Conservation (phyloP, 2,888 invertebrate genomes). For the Sericinus montela region DNA sequence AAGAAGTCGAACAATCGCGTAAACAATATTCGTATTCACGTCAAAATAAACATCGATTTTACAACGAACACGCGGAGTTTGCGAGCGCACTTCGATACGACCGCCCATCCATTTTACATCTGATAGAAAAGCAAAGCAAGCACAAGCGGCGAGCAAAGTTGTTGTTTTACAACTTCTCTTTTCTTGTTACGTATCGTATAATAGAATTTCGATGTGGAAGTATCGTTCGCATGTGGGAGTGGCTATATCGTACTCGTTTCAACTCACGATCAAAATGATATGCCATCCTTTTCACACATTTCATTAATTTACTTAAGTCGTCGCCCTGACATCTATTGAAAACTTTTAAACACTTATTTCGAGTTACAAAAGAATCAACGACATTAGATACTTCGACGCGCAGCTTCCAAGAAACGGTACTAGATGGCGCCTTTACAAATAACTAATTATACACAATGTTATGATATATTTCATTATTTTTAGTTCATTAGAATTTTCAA, state of each 20-base stretch:
- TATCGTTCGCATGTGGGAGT: conserved; percentile 49
- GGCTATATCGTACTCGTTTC: conserved; percentile 35
- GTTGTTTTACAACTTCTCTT: conserved; percentile 79
- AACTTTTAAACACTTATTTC: not conserved
- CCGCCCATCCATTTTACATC: conserved; percentile 78
- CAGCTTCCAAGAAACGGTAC: not conserved
- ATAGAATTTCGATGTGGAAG: conserved; percentile 35
- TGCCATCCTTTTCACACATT: conserved; percentile 43
- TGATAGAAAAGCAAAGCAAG: conserved; percentile 75
- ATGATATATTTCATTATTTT: too few species aligned
- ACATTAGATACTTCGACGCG: not conserved
- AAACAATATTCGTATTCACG: conserved; percentile 73
- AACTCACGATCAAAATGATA: conserved; percentile 18
- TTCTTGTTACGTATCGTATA: conserved; percentile 64
- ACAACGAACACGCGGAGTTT: conserved; percentile 72
- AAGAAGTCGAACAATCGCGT: conserved; percentile 70
- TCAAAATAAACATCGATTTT: conserved; percentile 76
- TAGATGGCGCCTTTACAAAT: conserved; percentile 15
- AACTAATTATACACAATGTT: too few species aligned
- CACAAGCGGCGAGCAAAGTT: conserved; percentile 45
- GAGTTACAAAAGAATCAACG: too few species aligned
- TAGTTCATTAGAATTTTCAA: too few species aligned
- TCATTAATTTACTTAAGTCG: conserved; percentile 36
- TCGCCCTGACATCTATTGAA: conserved; percentile 49
- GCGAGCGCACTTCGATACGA: conserved; percentile 70